Base-by-base conservation (phyloP, 2,113 vertebrate species). In the Grus americana region DNA sequence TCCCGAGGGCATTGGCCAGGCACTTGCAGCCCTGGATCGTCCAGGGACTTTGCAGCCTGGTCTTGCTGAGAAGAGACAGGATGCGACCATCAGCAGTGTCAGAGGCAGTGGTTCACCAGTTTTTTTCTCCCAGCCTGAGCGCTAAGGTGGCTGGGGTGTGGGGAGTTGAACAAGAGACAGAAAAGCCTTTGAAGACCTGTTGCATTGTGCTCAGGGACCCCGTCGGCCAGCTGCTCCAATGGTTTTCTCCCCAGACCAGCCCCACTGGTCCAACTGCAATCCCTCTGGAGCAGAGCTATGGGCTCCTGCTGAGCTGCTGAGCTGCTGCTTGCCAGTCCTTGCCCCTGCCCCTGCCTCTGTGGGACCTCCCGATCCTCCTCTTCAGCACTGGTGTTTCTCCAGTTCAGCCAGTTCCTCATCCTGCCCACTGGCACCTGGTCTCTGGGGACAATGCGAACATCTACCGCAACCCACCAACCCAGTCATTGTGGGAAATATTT, bases 261-360 rank as follows among this genome's bases (percentile, higher is more conserved):
- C 47, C 42, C 47, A 7, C n/a, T 4, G 9, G 12, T 40, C 58
- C 2, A 0, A 71, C 18, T 7, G 1, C 0, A 1, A 34, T 36
- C 29, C 32, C 16, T 12, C 50, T 29, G 55, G 55, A 74, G 59
- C 74, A 78, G 83, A 61, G 29, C 46, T 79, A 15, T 20, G 16
- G 54, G n/a, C 9, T 79, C 46, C 73, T 89, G 79, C 46, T 67
- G 46, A 34, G 44, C 49, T 73, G 52, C 59, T 55, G 70, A 50
- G 65, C 61, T 6, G 15, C 79, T 91, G 50, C 62, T 21, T 24
- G 58, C 9, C 63, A 49, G 58, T 20, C 26, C 42, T 21, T 15
- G 29, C 12, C 57, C 68, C 68, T 84, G 49, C 44, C 27, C 26
- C 76, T 81, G 6, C 38, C 44, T 40, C 27, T 55, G 10, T 83